Evolutionary conservation across 2,888 invertebrate species (phyloP).

Genomic region (Eilema depressum): DNA sequence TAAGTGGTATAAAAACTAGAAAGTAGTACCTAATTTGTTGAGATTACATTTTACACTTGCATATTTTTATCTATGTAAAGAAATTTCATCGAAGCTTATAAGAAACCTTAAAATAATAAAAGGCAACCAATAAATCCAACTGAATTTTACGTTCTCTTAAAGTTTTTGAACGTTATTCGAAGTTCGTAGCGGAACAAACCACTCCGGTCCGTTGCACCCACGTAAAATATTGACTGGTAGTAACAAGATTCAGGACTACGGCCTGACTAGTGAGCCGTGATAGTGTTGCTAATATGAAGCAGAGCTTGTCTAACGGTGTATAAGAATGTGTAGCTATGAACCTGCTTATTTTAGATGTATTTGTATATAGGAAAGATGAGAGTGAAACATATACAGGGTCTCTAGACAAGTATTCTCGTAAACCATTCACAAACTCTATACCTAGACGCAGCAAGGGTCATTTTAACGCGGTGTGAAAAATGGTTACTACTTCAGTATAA

Average conservation of each 20-base stretch:
- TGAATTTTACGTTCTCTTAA: conserved; percentile 25
- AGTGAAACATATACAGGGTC: not conserved
- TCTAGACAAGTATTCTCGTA: too few relatives aligned
- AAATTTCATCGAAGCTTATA: not conserved
- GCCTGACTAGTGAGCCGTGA: conserved; percentile 46
- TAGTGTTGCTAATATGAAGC: conserved; percentile 40
- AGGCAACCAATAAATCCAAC: conserved; percentile 44
- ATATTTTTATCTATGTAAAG: too few relatives aligned
- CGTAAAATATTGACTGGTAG: conserved; percentile 73
- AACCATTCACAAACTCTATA: too few relatives aligned
- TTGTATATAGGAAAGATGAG: not conserved
- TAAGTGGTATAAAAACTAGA: too few relatives aligned
- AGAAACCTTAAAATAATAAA: conserved; percentile 22
- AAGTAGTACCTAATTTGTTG: too few relatives aligned
- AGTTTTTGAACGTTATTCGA: conserved; percentile 23
- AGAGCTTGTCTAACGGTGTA: not conserved
- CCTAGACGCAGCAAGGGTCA: too few relatives aligned
- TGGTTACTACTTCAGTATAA: too few relatives aligned
- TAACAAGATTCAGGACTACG: conserved; percentile 55
- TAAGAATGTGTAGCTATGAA: not conserved
- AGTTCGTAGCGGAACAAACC: conserved; percentile 54
- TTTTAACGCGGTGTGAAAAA: too few relatives aligned
- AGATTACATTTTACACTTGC: too few relatives aligned
- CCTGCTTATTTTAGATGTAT: not conserved
- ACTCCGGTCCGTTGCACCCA: conserved; percentile 60